Conservation (phyloP, 2,888 invertebrate genomes). For the Drosophila prolongata region DNA sequence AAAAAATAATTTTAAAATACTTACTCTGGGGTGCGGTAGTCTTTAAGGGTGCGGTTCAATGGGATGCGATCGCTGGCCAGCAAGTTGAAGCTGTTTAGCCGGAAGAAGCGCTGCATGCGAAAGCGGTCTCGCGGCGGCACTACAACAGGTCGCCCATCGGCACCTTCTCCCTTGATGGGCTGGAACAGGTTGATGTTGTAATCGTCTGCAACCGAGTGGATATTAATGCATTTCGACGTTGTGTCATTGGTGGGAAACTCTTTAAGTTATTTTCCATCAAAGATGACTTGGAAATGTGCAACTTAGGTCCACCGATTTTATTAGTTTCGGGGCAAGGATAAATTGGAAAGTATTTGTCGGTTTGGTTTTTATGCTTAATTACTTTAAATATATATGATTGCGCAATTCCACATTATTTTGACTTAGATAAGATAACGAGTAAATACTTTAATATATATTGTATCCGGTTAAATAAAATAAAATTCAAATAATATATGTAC, state of each 20-base stretch:
- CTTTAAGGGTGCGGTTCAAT: constrained; percentile 92
- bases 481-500: too few relatives aligned
- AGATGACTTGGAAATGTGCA: background rate
- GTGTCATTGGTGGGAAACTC: constrained; percentile 47
- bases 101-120: constrained; percentile 91
- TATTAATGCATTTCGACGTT: constrained; percentile 37
- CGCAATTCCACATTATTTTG: too few relatives aligned
- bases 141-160: constrained; percentile 91
- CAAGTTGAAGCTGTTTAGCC: constrained; percentile 94
- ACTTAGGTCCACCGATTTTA: background rate
- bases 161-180: constrained; percentile 90
- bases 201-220: constrained; percentile 78
- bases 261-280: constrained; percentile 5
- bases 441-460: too few relatives aligned
- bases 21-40: constrained; percentile 92
- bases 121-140: constrained; percentile 90
- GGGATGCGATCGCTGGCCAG: constrained; percentile 95
- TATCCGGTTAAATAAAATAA: too few relatives aligned
- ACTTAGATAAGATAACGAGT: too few relatives aligned
- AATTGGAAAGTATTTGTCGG: background rate
- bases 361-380: background rate
- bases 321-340: background rate
- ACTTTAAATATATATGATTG: too few relatives aligned
- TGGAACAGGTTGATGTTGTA: constrained; percentile 91
- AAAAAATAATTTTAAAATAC: constrained; percentile 23